Evolutionary conservation across 2,888 invertebrate species (phyloP).

Genomic region (Pachliopta kotzebuea): DNA sequence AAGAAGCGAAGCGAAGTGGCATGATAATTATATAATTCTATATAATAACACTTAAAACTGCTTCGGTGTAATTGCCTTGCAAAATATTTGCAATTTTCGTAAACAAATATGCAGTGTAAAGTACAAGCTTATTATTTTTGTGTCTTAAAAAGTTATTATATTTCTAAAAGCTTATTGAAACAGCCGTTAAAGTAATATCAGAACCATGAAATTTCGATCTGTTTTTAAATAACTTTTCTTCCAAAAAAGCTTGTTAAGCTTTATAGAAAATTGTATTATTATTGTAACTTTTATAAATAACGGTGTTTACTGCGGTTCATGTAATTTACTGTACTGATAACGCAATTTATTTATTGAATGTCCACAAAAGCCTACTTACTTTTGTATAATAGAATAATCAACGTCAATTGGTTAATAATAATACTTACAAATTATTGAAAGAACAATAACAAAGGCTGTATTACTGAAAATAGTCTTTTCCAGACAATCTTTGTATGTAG

Average conservation of each 20-base stretch:
- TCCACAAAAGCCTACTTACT: too few species aligned
- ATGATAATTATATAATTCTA: conserved; percentile 37
- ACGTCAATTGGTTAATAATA: too few species aligned
- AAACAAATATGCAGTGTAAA: conserved; percentile 7
- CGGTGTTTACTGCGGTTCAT: too few species aligned
- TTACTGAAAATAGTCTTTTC: too few species aligned
- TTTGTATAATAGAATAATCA: too few species aligned
- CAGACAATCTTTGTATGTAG: too few species aligned
- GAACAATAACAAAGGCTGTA: too few species aligned
- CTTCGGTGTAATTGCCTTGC: conserved; percentile 22
- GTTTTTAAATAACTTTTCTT: conserved; percentile 3
- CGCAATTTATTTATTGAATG: too few species aligned
- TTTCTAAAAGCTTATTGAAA: conserved; percentile 8
- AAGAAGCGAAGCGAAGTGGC: conserved; percentile 21
- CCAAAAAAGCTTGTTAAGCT: background rate
- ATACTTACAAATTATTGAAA: too few species aligned
- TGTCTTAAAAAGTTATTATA: background rate
- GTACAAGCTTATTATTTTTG: background rate
- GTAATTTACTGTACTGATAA: too few species aligned
- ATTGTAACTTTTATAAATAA: too few species aligned
- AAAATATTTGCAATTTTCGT: conserved; percentile 22
- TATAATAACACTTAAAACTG: conserved; percentile 29
- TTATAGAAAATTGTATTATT: too few species aligned
- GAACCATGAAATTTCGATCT: conserved; percentile 21
- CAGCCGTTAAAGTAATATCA: conserved; percentile 21